Evolutionary conservation across 2,113 vertebrate species (phyloP).

Genomic region (Malurus melanocephalus): DNA sequence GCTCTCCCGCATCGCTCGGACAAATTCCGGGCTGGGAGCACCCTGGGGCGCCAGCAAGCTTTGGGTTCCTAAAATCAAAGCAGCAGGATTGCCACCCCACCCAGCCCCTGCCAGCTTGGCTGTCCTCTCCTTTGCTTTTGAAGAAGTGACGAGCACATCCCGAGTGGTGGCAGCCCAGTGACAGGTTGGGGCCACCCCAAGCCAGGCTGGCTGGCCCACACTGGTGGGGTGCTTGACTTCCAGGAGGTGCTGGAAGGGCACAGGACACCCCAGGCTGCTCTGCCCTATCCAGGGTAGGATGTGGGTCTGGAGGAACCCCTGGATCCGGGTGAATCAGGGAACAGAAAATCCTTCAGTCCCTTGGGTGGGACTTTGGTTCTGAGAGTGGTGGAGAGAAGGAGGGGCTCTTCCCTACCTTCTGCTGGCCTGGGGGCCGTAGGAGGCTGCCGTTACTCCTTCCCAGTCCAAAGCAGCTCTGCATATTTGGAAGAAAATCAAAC

Average conservation of each 20-base stretch:
- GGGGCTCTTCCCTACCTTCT: background rate
- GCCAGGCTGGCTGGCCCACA: background rate
- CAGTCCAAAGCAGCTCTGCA: background rate
- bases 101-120: background rate
- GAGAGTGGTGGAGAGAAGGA: background rate
- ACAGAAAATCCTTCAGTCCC: background rate
- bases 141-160: background rate
- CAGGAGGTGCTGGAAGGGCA: background rate
- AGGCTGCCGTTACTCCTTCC: background rate
- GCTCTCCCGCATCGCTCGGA: fast-evolving
- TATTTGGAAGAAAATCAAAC: constrained; percentile 35
- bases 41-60: fast-evolving
- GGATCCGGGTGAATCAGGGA: background rate
- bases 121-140: background rate
- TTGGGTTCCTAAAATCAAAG: background rate
- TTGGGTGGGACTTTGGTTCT: background rate
- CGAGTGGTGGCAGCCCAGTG: fast-evolving
- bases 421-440: background rate
- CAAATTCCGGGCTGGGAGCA: background rate
- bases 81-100: background rate
- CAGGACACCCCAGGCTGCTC: fast-evolving
- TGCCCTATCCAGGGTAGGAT: background rate
- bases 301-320: background rate
- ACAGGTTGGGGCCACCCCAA: background rate
- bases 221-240: fast-evolving